Evolutionary conservation across 1,140 invertebrate species (phyloP).

Genomic region (Cotesia vestalis): DNA sequence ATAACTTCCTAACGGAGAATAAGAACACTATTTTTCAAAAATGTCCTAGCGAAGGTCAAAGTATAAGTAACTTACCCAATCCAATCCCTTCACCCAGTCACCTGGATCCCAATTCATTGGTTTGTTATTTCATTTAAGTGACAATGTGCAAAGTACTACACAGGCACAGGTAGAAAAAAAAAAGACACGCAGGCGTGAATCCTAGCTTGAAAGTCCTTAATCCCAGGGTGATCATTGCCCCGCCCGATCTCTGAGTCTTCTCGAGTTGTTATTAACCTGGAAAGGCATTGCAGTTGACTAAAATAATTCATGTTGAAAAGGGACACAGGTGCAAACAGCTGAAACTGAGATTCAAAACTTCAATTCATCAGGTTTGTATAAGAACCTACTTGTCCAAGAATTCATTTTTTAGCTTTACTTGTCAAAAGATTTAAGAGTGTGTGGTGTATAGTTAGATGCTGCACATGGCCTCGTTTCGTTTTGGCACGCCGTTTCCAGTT

Average conservation of each 20-base stretch:
- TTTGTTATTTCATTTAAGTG: not conserved
- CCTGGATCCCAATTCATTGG: conserved; percentile 39
- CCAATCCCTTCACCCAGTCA: conserved; percentile 39
- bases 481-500: conserved; percentile 48
- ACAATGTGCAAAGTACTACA: not conserved
- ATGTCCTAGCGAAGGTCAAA: conserved; percentile 62
- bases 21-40: conserved; percentile 35
- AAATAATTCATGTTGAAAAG: conserved; percentile 53
- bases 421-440: too few relatives aligned
- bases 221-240: conserved; percentile 56
- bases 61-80: conserved; percentile 50
- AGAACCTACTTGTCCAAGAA: not conserved
- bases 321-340: not conserved
- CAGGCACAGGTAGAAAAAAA: conserved; percentile 4
- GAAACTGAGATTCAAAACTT: not conserved
- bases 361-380: conserved; percentile 10
- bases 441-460: conserved; percentile 33
- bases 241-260: conserved; percentile 33
- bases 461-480: conserved; percentile 56
- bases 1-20: too few relatives aligned
- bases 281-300: conserved; percentile 32
- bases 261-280: conserved; percentile 33
- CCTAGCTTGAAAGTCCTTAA: conserved; percentile 55
- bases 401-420: too few relatives aligned
- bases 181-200: conserved; percentile 33